A percentile compares a stretch with the other conserved stretches of the same genome.
Evolutionary conservation across 2,113 vertebrate genomes (phyloP).

Genomic region (Felis catus): F.catus_Fca126_mat1.0 CM031413.1:147607501-147608000

Average conservation of each 20-base stretch:
- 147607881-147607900: background rate
- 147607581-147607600: background rate
- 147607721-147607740: background rate
- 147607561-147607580: background rate
- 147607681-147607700: background rate
- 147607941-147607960: background rate
- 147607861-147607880: background rate
- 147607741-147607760: background rate
- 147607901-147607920: background rate
- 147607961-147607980: too few relatives aligned
- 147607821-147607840: background rate
- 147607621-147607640: background rate
- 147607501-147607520: background rate
- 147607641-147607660: background rate
- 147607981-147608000: too few relatives aligned
- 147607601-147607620: background rate
- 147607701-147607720: background rate
- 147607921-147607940: background rate
- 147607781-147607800: accelerated
- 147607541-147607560: background rate
- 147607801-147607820: background rate
- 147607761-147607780: background rate
- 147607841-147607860: background rate
- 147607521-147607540: background rate
- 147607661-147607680: accelerated